phyloP scores from a whole-genome alignment of 2,113 vertebrate species.

The Accipiter virgatus region DNA sequence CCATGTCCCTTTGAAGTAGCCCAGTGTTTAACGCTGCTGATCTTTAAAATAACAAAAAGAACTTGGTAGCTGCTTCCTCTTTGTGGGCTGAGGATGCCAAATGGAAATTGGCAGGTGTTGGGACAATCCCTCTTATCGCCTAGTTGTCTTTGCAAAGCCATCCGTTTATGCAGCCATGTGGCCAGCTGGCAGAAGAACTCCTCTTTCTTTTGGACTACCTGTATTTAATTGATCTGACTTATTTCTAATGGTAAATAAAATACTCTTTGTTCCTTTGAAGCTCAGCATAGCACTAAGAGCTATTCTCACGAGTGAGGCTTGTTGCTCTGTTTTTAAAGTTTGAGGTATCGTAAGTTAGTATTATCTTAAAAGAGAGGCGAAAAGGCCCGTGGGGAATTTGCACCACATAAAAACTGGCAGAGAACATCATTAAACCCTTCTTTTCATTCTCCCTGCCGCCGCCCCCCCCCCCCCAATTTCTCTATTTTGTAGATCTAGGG shows the following conservation, averaged over 20 bases:
- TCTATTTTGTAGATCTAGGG: not conserved
- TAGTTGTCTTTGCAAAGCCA: constrained; percentile 25
- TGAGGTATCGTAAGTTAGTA: not conserved
- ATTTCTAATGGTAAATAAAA: not conserved
- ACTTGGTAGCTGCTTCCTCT: not conserved
- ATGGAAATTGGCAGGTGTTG: not conserved
- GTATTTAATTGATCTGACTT: not conserved
- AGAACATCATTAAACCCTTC: not conserved
- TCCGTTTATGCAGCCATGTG: not conserved
- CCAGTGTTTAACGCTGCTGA: not conserved
- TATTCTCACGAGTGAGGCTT: not conserved
- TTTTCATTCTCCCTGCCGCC: not conserved
- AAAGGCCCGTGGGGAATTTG: not conserved
- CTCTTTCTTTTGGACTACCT: not conserved
- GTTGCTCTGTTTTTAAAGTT: not conserved
- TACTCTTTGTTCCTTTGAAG: not conserved
- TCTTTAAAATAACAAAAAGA: not conserved
- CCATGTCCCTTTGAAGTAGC: constrained; percentile 13
- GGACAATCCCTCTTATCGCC: not conserved
- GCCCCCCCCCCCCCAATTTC: fast-evolving
- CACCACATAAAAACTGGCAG: not conserved
- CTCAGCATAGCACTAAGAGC: fast-evolving
- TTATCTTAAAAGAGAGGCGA: not conserved
- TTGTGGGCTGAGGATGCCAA: not conserved
- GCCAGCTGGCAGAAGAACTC: not conserved